phyloP scores from a whole-genome alignment of 2,888 invertebrate genomes.

The Acrobasis consociella region DNA sequence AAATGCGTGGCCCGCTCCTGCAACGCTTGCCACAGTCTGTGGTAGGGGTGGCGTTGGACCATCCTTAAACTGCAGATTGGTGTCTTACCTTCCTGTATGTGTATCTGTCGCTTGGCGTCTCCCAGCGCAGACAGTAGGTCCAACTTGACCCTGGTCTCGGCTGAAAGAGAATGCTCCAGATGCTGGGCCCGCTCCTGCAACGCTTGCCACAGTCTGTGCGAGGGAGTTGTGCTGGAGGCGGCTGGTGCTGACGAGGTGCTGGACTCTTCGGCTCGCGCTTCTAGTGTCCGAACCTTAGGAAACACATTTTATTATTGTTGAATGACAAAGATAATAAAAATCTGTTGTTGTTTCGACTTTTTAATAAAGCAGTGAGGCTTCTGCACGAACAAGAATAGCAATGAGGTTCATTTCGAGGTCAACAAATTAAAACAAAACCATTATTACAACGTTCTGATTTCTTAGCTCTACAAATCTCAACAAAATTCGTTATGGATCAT shows the following conservation, averaged over 20 bases:
- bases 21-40: slow-evolving; percentile 85
- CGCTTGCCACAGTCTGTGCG: slow-evolving; percentile 82
- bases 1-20: slow-evolving; percentile 94
- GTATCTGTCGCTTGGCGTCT: slow-evolving; percentile 95
- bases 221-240: slow-evolving; percentile 84
- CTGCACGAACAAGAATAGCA: too few relatives aligned
- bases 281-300: slow-evolving; percentile 23
- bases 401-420: too few relatives aligned
- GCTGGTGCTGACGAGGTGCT: slow-evolving; percentile 23
- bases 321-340: too few relatives aligned
- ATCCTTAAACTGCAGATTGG: too few relatives aligned
- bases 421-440: too few relatives aligned
- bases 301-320: too few relatives aligned
- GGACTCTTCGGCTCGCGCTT: slow-evolving; percentile 20
- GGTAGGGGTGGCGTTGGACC: background rate
- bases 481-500: too few relatives aligned
- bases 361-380: too few relatives aligned
- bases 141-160: slow-evolving; percentile 98
- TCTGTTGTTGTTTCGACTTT: too few relatives aligned
- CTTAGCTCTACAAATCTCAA: too few relatives aligned
- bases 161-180: slow-evolving; percentile 95
- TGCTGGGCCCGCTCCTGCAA: slow-evolving; percentile 96
- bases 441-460: too few relatives aligned
- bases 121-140: slow-evolving; percentile 98
- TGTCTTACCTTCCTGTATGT: slow-evolving; percentile 91